phyloP scores from a whole-genome alignment of 2,797 vertebrate species.

The Oreortyx pictus region DNA sequence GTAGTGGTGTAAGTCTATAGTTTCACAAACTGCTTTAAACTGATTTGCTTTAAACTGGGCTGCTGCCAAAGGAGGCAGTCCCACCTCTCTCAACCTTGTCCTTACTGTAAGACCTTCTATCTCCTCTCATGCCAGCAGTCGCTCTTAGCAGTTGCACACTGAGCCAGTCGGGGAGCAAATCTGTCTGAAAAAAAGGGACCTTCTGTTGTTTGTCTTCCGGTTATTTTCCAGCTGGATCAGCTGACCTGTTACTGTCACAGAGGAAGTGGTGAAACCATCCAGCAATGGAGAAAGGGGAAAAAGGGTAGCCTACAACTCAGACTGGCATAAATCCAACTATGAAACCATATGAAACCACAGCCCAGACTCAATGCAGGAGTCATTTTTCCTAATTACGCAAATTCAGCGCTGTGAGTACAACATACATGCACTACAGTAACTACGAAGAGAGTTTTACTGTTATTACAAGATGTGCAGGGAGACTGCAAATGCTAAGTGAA shows the following conservation, averaged over 20 bases:
- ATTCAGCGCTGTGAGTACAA: not conserved
- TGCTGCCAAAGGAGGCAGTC: not conserved
- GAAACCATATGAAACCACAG: not conserved
- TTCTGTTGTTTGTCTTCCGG: conserved; percentile 51
- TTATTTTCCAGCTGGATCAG: conserved; percentile 55
- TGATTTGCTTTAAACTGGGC: not conserved
- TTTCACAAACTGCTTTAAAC: conserved; percentile 4
- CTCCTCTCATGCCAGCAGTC: not conserved
- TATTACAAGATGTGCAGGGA: not conserved
- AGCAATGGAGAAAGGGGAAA: not conserved
- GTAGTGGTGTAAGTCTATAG: not conserved
- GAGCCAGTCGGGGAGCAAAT: conserved; percentile 28
- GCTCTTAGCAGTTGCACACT: not conserved
- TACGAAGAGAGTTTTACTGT: not conserved
- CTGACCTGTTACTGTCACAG: conserved; percentile 45
- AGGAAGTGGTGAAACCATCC: conserved; percentile 27
- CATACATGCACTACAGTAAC: not conserved
- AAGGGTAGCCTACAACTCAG: not conserved
- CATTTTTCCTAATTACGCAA: not conserved
- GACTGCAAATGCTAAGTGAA: not conserved
- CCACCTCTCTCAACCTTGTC: not conserved
- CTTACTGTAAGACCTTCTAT: not conserved
- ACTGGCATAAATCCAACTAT: not conserved
- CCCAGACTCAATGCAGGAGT: not conserved
- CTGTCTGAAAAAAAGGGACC: conserved; percentile 18